phyloP scores from a whole-genome alignment of 92 coral and sea anemone genomes.

The Epizoanthus rinbou region DNA sequence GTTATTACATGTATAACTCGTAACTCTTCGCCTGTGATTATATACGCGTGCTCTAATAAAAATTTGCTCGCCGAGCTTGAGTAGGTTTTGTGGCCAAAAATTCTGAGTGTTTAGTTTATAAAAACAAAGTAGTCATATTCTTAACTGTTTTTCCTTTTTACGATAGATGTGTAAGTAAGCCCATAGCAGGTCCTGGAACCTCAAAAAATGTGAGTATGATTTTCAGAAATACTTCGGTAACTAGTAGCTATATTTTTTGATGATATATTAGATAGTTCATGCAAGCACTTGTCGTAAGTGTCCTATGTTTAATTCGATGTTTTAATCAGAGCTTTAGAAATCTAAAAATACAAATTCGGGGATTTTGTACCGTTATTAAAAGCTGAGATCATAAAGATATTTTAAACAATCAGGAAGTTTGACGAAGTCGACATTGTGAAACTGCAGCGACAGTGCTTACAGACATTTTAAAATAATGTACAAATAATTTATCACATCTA shows the following conservation, averaged over 20 bases:
- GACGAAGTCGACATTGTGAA: neutral
- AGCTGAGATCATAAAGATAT: constrained; percentile 8
- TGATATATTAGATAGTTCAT: neutral
- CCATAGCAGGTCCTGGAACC: neutral
- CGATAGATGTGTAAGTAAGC: constrained; percentile 13
- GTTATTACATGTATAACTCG: too few species aligned
- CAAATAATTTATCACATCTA: too few species aligned
- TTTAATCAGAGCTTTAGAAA: constrained; percentile 8
- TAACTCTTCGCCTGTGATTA: too few species aligned
- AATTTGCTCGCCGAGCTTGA: neutral
- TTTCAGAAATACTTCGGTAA: neutral
- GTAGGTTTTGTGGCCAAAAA: neutral
- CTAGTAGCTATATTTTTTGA: neutral
- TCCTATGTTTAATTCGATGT: neutral
- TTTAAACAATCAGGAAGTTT: constrained; percentile 19
- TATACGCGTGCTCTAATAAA: neutral
- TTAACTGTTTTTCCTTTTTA: neutral
- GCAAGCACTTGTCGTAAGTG: neutral
- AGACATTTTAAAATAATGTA: neutral
- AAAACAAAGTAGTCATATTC: neutral
- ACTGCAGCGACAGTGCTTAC: neutral
- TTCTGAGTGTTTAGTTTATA: neutral
- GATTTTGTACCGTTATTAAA: neutral
- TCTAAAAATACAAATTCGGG: constrained; percentile 22
- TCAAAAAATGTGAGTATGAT: constrained; percentile 23